Conservation (phyloP, 2,113 vertebrate genomes). For the Alosa alosa region DNA sequence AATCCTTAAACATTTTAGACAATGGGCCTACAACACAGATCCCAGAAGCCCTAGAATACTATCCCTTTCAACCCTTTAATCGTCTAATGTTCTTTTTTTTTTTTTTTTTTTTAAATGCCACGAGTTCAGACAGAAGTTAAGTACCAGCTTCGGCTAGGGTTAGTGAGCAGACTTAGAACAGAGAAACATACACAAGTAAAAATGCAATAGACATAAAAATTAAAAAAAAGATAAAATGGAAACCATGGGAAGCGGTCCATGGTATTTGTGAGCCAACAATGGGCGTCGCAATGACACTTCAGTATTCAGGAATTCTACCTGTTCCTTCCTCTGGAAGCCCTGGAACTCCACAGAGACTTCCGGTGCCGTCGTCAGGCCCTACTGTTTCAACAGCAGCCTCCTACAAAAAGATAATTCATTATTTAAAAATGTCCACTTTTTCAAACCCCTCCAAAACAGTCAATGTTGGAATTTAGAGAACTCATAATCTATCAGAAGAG, state of each 20-base stretch:
- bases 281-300: too few species aligned
- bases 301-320: conserved; percentile 53
- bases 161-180: background rate
- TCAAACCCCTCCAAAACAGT: background rate
- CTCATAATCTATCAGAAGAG: too few species aligned
- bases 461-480: background rate
- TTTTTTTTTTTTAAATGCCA: background rate
- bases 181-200: background rate
- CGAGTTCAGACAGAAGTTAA: background rate
- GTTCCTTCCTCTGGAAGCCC: conserved; percentile 70
- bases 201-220: background rate
- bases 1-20: background rate
- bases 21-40: background rate
- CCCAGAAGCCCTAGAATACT: background rate
- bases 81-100: background rate
- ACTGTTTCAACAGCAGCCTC: conserved; percentile 66
- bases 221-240: too few species aligned
- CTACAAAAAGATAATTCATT: conserved; percentile 49
- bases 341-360: conserved; percentile 69
- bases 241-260: too few species aligned
- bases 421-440: background rate
- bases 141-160: background rate
- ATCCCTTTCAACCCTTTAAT: background rate
- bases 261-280: background rate
- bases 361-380: conserved; percentile 69